Evolutionary conservation across 2,113 vertebrate genomes (phyloP), one percentile per base, ranked within the genome.

Genomic region (Smithornis capensis): DNA sequence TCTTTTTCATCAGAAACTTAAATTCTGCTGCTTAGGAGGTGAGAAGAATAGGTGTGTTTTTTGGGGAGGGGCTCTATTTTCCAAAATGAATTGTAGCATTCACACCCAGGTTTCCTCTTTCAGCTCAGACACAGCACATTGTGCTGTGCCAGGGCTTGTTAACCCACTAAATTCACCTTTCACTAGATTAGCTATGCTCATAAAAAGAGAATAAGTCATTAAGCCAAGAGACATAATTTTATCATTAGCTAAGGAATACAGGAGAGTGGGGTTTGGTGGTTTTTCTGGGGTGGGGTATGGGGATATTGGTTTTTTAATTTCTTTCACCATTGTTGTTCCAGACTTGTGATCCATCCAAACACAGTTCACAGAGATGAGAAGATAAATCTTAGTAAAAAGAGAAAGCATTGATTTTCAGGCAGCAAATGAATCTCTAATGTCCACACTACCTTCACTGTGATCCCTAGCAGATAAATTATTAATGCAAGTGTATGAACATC

Each of bases 401-500:
- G 70, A 92, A 95, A 69, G 80, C 76, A 97, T 94, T 93, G 94
- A 92, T 96, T 97, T 95, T 91, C 64, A 94, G 83, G 38, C 92
- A 95, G 56, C 79, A 78, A 94, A 96, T 81, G 89, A 96, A 94
- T 96, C 96, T 94, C 95, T 93, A 70, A 97, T 73, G 83, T 95
- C 91, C 95, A 82, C 31, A 94, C 93, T 94, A 96, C 97, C 96
- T 97, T 96, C 81, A 24, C n/a, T 94, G 94, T 84, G 93, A 97
- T 97, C 87, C 96, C 92, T 63, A 93, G 94, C 94, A 97, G 93
- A 97, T 98, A 96, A 98, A 97, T 98, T 96, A 98, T 98, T 98
- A 97, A 98, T 97, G 75, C 82, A 94, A 97, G 92, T 94, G 95
- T 97, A 97, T 96, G 97, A 97, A 97, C 94, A 97, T 97, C 97